phyloP scores from a whole-genome alignment of 2,113 vertebrate genomes.

The Anser brachyrhynchus region DNA sequence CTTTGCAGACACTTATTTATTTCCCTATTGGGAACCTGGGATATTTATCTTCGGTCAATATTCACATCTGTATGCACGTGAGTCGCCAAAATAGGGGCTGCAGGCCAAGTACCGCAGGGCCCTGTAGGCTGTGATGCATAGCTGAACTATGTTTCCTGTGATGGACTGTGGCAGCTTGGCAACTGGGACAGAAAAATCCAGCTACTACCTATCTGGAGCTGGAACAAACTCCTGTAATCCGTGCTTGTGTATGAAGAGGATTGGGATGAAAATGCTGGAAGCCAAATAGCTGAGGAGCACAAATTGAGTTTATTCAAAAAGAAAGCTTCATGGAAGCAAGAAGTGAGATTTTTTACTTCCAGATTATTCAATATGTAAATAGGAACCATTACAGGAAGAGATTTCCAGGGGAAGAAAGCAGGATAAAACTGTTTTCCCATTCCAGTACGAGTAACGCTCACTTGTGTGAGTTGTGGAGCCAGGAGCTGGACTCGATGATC shows the following conservation, averaged over 20 bases:
- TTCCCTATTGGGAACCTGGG: not conserved
- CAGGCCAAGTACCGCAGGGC: not conserved
- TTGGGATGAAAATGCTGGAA: not conserved
- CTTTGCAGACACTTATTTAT: not conserved
- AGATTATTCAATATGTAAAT: constrained; percentile 21
- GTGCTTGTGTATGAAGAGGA: not conserved
- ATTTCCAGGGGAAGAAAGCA: not conserved
- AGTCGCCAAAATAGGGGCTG: not conserved
- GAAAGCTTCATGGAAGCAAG: constrained; percentile 9
- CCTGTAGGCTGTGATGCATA: not conserved
- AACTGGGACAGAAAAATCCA: not conserved
- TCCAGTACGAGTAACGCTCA: not conserved
- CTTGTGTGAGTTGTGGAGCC: too few relatives aligned
- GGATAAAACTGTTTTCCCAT: not conserved
- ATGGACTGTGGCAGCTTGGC: constrained; percentile 19
- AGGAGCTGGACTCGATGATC: too few relatives aligned
- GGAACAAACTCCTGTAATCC: constrained; percentile 21
- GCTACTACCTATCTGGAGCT: constrained; percentile 28
- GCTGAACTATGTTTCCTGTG: not conserved
- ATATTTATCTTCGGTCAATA: not conserved
- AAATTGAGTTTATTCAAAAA: not conserved
- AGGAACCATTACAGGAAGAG: not conserved
- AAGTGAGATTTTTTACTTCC: constrained; percentile 73
- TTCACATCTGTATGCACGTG: not conserved
- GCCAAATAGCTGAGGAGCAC: constrained; percentile 24